Base-by-base conservation (phyloP, 2,113 vertebrate genomes). In the Lycaon pictus region DNA sequence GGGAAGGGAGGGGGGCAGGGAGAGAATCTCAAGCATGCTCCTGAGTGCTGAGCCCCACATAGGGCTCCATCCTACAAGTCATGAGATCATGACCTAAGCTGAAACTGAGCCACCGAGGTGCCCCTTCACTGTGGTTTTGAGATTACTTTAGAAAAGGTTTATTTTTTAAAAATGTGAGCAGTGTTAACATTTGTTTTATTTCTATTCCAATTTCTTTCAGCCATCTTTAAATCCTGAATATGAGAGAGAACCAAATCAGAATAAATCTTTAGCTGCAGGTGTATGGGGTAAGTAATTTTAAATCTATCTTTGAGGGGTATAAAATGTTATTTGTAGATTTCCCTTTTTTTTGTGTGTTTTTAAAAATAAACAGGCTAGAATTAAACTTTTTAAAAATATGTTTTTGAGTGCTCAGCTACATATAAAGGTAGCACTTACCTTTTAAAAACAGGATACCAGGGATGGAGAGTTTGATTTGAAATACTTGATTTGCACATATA, bases 211-310 rank as follows among this genome's bases (percentile, higher is more conserved):
- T 74, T 92, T 89, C 4, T 98, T 99, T 89, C 85, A 99, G 99
- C 99, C 99, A 0, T 99, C 98, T 95, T 97, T 99, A 98, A 99
- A 99, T 95, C 99, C 99, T 95, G 98, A 99, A 82, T 98, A 98
- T 96, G 99, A 99, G 93, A 98, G 98, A 95, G 98, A 99, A 96
- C 96, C 98, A 98, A 99, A 98, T 97, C 98, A 99, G 97, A 99
- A 98, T 97, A 99, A 98, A 98, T 99, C 98, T 95, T 98, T 98
- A 97, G 97, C 98, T 97, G 98, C 98, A 58, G 98, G 99, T 97
- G 99, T 99, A 35, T 99, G 99, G 99, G 99, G 99, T 99, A 97
- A 99, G 99, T 99, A 91, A 95, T 95, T 84, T 94, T 90, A 88
- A 23, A 81, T 79, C 3, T 79, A 9, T 88, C 17, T 96, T 96